Base-by-base conservation (phyloP, 2,888 invertebrate species). In the Drosophila algonquin region DNA sequence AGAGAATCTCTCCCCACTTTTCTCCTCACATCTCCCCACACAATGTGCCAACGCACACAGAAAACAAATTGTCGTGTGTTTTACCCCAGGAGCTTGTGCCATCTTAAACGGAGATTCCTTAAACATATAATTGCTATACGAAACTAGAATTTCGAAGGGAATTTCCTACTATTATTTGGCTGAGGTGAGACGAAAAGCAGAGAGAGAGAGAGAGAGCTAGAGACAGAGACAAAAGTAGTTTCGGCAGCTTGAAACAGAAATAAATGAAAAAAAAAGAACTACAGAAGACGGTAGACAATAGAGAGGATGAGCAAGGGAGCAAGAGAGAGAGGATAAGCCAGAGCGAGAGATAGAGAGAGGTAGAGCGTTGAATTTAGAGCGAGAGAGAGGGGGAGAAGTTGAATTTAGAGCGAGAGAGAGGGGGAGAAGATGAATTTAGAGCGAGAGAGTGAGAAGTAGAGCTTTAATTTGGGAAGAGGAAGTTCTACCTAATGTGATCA, bases 61-160 rank as follows among this genome's bases (percentile, higher is more conserved):
- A 79, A 72, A 79, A 77, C 79, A 82, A 80, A 82, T 83, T 80
- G 82, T 81, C 75, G 68, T 79, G 67, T 69, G 79, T 71, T 67
- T 50, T 46, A 54, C 51, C 51, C 51, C 21, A 55, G 12, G 45
- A 45, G 44, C 46, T 61, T 35, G 46, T 57, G 44, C 40, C 32
- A 44, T 52, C 55, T 72, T 63, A 35, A 71, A 72, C 63, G 50
- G 46, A n/a, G 24, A 47, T 72, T 63, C 59, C 30, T 62, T 59
- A 32, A 48, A 51, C 55, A 63, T 58, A 72, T 72, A 72, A 72
- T 72, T 72, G 72, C 63, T 63, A 27, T 56, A 51, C 51, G 50
- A 63, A 68, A 68, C 67, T 65, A 70, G 21, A 21, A 70, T 72
- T 70, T 54, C 57, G 35, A 46, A 21, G 18, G 40, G 48, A 32